Evolutionary conservation across 2,888 invertebrate genomes (phyloP), one percentile per base, ranked within the genome.

Genomic region (Aspidiotus destructor): DNA sequence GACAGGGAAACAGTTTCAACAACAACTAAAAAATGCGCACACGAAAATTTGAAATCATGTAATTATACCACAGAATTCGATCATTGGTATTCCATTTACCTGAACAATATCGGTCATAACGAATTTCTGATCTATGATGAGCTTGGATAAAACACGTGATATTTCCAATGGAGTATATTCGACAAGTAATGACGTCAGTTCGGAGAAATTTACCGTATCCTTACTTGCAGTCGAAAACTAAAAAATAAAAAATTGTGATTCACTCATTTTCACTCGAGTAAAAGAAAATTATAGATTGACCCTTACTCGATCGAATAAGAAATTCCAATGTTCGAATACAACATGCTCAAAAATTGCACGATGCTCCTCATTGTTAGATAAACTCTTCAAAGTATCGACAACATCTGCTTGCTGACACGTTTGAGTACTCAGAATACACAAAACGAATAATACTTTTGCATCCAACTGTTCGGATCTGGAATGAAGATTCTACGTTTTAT

Each of bases 151-250:
- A 16, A 82, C 75, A 7, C 79, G 75, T 0, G 81, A 78, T 57
- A 83, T 77, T 15, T 80, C 75, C 8, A 76, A 75, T 3, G 80
- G 79, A 72, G 80, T 79, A 8, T 77, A 75, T 52, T 78, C 77
- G 74, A 83, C 81, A 52, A 84, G 74, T 15, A 80, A 75, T 7
- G 81, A 79, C 1, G 81, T 77, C 9, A 83, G 77, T 72, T 84
- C 83, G 0, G 83, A 82, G 72, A 84, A 83, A 1, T 80, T 80
- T 0, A 71, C 68, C 48, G 54, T 42, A n/a, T 69, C 57, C 42
- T 40, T 48, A 54, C 79, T 28, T 84, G 79, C 52, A 58, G 17
- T 60, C 16, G 48, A 17, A n/a, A 67, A 40, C 67, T 28, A 28
- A 28, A 28, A 28, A 28, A 28, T 28, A 63, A 63, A 63, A 41